These are phyloP conservation scores for Verasper variegatus DNA, from an alignment of 2,113 vertebrate species.

Conservation along the genomic window DNA sequence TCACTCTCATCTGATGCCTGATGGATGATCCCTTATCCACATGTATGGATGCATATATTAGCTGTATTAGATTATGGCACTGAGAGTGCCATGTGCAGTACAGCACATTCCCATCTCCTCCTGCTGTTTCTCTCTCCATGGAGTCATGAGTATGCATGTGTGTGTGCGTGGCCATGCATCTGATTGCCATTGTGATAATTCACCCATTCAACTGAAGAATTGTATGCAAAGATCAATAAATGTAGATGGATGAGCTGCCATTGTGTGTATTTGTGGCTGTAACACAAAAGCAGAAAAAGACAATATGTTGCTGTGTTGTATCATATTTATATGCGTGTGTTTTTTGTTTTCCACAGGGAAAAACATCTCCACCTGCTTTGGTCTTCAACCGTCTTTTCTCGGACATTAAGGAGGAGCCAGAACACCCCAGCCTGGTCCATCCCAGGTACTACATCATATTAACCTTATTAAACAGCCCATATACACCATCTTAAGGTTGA, in stretches of 20 bases:
- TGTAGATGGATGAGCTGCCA: slow-evolving; percentile 9
- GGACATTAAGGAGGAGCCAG: slow-evolving; percentile 96
- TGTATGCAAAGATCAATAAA: slow-evolving; percentile 33
- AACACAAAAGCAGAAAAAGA: background rate
- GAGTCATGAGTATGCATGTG: slow-evolving; percentile 12
- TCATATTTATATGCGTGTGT: slow-evolving; percentile 19
- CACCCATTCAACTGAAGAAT: slow-evolving; percentile 29
- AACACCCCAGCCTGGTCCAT: slow-evolving; percentile 88
- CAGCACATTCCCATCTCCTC: slow-evolving; percentile 40
- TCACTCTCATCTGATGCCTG: slow-evolving; percentile 51
- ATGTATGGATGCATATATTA: slow-evolving; percentile 72
- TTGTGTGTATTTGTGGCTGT: background rate
- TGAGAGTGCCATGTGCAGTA: slow-evolving; percentile 47
- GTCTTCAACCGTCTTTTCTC: slow-evolving; percentile 90
- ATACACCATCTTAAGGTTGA: background rate
- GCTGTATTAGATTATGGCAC: slow-evolving; percentile 66
- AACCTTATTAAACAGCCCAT: background rate
- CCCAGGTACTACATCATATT: slow-evolving; percentile 87
- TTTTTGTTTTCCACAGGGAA: slow-evolving; percentile 79
- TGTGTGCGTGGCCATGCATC: slow-evolving; percentile 17
- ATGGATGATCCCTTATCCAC: slow-evolving; percentile 67
- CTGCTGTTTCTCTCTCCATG: slow-evolving; percentile 34
- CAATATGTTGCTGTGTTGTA: background rate
- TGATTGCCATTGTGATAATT: slow-evolving; percentile 33
- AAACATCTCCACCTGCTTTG: slow-evolving; percentile 83